phyloP scores from a whole-genome alignment of 2,888 invertebrate species.

The Laothoe populi region DNA sequence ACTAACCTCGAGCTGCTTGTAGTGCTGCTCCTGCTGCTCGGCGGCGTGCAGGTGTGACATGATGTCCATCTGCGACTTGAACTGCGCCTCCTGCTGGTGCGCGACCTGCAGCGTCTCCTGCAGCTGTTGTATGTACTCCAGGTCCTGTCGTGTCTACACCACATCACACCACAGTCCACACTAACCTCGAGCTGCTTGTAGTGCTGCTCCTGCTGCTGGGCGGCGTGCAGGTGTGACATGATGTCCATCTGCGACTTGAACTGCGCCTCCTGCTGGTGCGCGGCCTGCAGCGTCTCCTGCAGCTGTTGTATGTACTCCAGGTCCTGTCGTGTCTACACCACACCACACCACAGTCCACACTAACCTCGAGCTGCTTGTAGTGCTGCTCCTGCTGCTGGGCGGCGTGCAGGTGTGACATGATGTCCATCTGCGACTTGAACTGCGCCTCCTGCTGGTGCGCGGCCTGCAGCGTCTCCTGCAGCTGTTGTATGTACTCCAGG shows the following conservation, averaged over 20 bases:
- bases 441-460: constrained; percentile 90
- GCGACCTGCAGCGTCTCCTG: too few relatives aligned
- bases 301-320: constrained; percentile 50
- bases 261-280: constrained; percentile 90
- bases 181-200: constrained; percentile 89
- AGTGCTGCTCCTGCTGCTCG: too few relatives aligned
- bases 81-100: too few relatives aligned
- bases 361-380: constrained; percentile 89
- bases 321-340: background rate
- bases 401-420: constrained; percentile 88
- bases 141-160: too few relatives aligned
- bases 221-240: constrained; percentile 89
- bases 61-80: too few relatives aligned
- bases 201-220: constrained; percentile 92
- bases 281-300: constrained; percentile 91
- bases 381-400: constrained; percentile 93
- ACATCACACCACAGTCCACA: background rate
- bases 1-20: too few relatives aligned
- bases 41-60: too few relatives aligned
- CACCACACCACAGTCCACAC: constrained; percentile 20
- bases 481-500: constrained; percentile 89
- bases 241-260: constrained; percentile 91
- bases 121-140: too few relatives aligned
- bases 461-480: constrained; percentile 91
- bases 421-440: constrained; percentile 91